Evolutionary conservation across 2,113 vertebrate genomes (phyloP), one percentile per base, ranked within the genome.

Genomic region (Aegotheles bennettii): DNA sequence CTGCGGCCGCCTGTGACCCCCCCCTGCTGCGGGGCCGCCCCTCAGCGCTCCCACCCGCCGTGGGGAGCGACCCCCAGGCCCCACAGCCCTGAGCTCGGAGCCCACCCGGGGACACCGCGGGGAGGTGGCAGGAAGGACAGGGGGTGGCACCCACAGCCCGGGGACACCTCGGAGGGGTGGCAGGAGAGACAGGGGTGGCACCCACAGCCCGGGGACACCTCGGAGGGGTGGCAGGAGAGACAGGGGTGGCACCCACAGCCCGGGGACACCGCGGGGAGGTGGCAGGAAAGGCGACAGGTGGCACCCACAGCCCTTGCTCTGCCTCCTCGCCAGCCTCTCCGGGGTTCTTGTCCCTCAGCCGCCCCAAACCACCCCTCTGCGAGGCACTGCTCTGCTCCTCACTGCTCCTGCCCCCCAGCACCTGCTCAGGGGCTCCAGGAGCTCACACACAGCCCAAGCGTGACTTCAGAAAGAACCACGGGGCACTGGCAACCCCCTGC

Each of bases 401-500:
- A 0, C 59, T 42, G 17, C 45, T 77, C 28, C 36, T 40, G 8
- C 24, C 67, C 73, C 48, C 53, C 16, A 29, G 40, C 10, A 17
- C 47, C 45, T 17, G 3, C 57, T 23, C 36, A 50, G 64, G 65
- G 65, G 16, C 29, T 63, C 42, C 6, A 23, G 16, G 51, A 40
- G 35, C 42, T 18, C n/a, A 26, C 7, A 26, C 10, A 7, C 31
- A 15, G 53, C 11, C 84, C 73, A 59, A 0, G 12, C 68, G 74
- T 2, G 3, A 20, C 19, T 47, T 1, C 1, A 70, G 33, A 60
- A 63, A 51, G 42, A 64, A 83, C 36, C 13, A 16, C 7, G 1
- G 31, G 35, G 17, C 20, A 3, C 28, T 76, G 31, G n/a, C 33
- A 56, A 9, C 7, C 14, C 5, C 11, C 47, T 33, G 29, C 0